Base-by-base conservation (phyloP, 2,113 vertebrate genomes). In the Ptyas mucosa region DNA sequence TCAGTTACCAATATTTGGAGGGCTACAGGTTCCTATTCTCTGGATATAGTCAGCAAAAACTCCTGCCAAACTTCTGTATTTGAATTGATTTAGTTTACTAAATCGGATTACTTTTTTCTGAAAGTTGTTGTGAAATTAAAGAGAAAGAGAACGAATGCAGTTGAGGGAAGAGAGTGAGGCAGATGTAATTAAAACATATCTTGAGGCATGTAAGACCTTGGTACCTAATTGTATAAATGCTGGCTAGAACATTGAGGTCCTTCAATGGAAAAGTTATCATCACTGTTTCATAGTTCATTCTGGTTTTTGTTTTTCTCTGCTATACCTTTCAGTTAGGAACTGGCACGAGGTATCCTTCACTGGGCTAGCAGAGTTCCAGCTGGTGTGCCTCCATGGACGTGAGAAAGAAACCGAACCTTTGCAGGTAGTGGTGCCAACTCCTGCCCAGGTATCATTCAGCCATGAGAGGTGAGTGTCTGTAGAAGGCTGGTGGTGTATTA, bases 281-380 rank as follows among this genome's bases (percentile, higher is more conserved):
- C 52, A 8, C 93, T 91, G 94, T 18, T 49, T 95, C 93, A 89
- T 69, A 8, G 0, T 89, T n/a, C 21, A 57, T 92, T 12, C 91
- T 57, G 1, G 1, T 49, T 0, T 1, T 81, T 86, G n/a, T 85
- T 8, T 0, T 2, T 0, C 0, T 92, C 53, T 89, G 52, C 34
- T 91, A n/a, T 46, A 92, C 57, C 88, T 95, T 91, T 93, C 1
- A 98, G 98, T 96, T 93, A 98, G 98, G 94, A 98, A 96, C 15
- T 99, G 99, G 99, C 98, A 97, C 1, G 98, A 98, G 39, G 98
- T 99, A 88, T 97, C 97, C 11, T 97, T 97, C 8, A 95, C 98
- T 0, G 97, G 97, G 69, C 96, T 98, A 86, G 94, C 97, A 3
- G 98, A 99, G 52, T 98, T 99, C 52, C 98, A 98, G 91, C 95